Evolutionary conservation across 1,140 invertebrate genomes (phyloP).

Genomic region (Drosophila equinoxialis): DNA sequence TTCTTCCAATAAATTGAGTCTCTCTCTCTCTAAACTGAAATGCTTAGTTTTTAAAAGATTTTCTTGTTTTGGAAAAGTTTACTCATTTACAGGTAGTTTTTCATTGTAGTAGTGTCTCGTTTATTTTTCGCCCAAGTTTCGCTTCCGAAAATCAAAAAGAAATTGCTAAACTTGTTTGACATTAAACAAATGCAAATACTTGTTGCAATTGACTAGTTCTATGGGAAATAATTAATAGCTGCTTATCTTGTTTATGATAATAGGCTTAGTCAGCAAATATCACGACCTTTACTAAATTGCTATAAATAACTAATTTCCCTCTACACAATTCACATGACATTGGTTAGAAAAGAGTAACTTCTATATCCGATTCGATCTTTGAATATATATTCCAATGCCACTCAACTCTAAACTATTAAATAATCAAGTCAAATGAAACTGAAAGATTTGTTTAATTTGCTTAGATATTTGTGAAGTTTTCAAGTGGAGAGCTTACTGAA

Average conservation of each 20-base stretch:
- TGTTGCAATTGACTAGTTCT: not conserved
- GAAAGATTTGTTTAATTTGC: too few relatives aligned
- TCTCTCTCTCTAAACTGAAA: not conserved
- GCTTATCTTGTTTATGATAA: constrained; percentile 1
- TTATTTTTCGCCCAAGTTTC: too few relatives aligned
- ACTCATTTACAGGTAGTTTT: too few relatives aligned
- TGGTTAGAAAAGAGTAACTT: too few relatives aligned
- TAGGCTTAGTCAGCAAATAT: not conserved
- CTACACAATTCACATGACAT: too few relatives aligned
- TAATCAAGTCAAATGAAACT: too few relatives aligned
- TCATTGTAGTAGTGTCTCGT: not conserved
- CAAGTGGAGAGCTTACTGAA: not conserved
- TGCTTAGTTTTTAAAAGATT: not conserved
- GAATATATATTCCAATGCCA: too few relatives aligned
- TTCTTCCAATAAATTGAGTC: not conserved
- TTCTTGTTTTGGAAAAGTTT: too few relatives aligned
- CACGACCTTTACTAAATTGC: not conserved
- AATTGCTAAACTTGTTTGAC: not conserved
- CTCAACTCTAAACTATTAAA: too few relatives aligned
- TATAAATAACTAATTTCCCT: too few relatives aligned
- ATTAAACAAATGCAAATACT: not conserved
- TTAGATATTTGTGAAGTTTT: too few relatives aligned
- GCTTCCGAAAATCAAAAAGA: not conserved
- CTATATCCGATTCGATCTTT: too few relatives aligned
- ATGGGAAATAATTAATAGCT: constrained; percentile 5